phyloP scores from a whole-genome alignment of 2,888 invertebrate genomes.

The Neoscelio sp. region DNA sequence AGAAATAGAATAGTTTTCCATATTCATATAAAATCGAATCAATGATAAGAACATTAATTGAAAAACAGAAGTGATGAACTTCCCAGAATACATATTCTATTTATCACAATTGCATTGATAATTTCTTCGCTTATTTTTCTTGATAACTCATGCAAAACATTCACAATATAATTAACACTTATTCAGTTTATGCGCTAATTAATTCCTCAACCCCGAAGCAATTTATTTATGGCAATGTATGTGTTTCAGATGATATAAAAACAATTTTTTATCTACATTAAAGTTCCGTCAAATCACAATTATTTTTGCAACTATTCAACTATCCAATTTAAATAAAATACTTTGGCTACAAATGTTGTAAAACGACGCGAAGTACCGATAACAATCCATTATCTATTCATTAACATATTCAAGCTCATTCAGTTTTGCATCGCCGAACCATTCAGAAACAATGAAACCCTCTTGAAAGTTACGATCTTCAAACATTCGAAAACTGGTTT shows the following conservation, averaged over 20 bases:
- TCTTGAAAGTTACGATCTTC: slow-evolving; percentile 31
- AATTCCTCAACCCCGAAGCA: slow-evolving; percentile 14
- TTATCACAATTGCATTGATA: slow-evolving; percentile 42
- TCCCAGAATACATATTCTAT: slow-evolving; percentile 33
- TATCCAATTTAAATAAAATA: no score
- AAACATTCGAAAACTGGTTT: slow-evolving; percentile 56
- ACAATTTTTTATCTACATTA: no score
- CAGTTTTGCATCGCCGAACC: slow-evolving; percentile 35
- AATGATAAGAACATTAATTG: no score
- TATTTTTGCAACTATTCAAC: no score
- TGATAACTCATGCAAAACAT: slow-evolving; percentile 33
- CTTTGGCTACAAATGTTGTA: background rate
- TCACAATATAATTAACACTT: slow-evolving; percentile 26
- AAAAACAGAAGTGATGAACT: background rate
- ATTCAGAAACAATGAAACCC: slow-evolving; percentile 54
- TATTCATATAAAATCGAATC: no score
- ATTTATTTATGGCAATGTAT: slow-evolving; percentile 23
- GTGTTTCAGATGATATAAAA: background rate
- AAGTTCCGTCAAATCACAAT: no score
- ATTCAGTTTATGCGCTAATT: slow-evolving; percentile 23
- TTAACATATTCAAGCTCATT: slow-evolving; percentile 36
- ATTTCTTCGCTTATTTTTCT: slow-evolving; percentile 6
- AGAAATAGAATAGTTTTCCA: no score
- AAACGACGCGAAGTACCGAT: background rate
- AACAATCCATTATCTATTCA: slow-evolving; percentile 15